Evolutionary conservation across 2,113 vertebrate species (phyloP), one percentile per base, ranked within the genome.

Genomic region (Polypterus senegalus): DNA sequence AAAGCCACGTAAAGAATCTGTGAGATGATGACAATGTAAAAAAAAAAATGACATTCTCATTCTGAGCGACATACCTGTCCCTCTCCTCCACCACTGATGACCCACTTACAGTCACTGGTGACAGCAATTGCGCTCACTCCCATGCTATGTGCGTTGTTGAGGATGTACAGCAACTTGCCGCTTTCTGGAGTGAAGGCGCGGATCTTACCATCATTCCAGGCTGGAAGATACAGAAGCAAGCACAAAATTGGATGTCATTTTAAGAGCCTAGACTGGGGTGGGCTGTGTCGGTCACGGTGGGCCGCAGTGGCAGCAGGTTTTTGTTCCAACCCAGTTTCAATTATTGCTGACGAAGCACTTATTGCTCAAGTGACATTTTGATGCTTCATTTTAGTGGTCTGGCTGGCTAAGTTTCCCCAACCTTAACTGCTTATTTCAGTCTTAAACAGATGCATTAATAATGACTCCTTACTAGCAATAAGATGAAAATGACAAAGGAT

Each of bases 61-160:
- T 52, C 9, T 45, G 9, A 3, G 8, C 5, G 43, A 48, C 71
- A 68, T 62, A 92, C 92, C 91, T 90, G 84, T 54, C 93, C 93
- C 56, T 89, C 87, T 46, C 83, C 90, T n/a, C 90, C 91, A 44
- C 91, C 93, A 9, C 88, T 95, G 65, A 93, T 43, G 53, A 96
- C 79, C 66, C 78, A 83, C 66, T 73, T 86, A 46, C 89, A 87
- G 78, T 89, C 81, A 2, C 71, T 83, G 63, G 91, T 89, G 53
- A 84, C 74, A 2, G 86, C 79, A 0, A 90, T 74, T 47, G 92
- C 89, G 0, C 88, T 91, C 68, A 88, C 92, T 0, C 85, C 91
- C 65, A 78, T 73, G 67, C 75, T 86, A 66, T 92, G 91, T 4
- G 91, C 91, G 0, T 83, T 73, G 63, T 83, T 69, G 56, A 92